Conservation (phyloP, 2,888 invertebrate species). For the Drosophila trichaetosa region DNA sequence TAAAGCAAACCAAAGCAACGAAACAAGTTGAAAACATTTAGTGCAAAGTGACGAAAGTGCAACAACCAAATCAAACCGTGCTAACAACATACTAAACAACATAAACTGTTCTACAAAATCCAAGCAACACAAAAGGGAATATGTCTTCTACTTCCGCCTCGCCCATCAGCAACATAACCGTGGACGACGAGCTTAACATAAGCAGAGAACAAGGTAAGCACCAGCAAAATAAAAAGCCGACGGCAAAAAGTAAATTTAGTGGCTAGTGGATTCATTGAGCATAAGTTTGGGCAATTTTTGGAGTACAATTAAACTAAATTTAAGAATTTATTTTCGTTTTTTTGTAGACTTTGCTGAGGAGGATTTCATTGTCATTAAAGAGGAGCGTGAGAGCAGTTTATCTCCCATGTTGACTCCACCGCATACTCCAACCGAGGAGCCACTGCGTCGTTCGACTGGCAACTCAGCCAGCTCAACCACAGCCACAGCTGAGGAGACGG, state of each 20-base stretch:
- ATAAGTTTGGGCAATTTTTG: background rate
- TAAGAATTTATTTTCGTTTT: slow-evolving; percentile 8
- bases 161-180: slow-evolving; percentile 85
- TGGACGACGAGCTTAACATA: slow-evolving; percentile 84
- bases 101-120: slow-evolving; percentile 13
- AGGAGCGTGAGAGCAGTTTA: slow-evolving; percentile 87
- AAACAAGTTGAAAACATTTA: slow-evolving; percentile 19
- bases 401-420: slow-evolving; percentile 90
- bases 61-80: slow-evolving; percentile 37
- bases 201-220: slow-evolving; percentile 84
- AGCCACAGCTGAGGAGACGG: slow-evolving; percentile 71
- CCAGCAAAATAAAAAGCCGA: slow-evolving; percentile 36
- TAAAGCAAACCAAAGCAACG: slow-evolving; percentile 48
- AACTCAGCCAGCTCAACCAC: slow-evolving; percentile 35
- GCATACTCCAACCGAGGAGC: slow-evolving; percentile 89
- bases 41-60: slow-evolving; percentile 49
- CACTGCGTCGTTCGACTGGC: slow-evolving; percentile 54
- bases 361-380: slow-evolving; percentile 87
- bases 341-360: slow-evolving; percentile 87
- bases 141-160: slow-evolving; percentile 85
- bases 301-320: slow-evolving; percentile 11
- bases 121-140: slow-evolving; percentile 58
- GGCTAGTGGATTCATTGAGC: background rate
- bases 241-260: slow-evolving; percentile 50
- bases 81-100: slow-evolving; percentile 24